Evolutionary conservation across 2,888 invertebrate species (phyloP).

Genomic region (Cyrtodaria siliqua): DNA sequence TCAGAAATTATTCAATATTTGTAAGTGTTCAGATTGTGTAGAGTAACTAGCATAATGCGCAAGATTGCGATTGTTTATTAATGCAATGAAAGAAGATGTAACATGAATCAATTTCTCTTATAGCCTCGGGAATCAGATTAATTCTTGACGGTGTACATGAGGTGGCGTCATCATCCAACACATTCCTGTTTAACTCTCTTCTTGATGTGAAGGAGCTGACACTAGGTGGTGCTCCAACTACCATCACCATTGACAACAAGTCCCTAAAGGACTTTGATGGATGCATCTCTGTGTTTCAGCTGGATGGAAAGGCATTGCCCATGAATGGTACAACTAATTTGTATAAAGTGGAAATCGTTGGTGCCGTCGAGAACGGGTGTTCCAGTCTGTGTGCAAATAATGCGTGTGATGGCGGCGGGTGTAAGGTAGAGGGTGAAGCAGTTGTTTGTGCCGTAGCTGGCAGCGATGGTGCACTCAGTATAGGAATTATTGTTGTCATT

Average conservation of each 20-base stretch:
- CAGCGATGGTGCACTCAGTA: conserved; percentile 94
- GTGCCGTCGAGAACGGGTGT: conserved; percentile 71
- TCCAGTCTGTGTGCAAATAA: conserved; percentile 70
- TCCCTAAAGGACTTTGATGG: conserved; percentile 91
- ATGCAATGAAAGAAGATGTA: too few species aligned
- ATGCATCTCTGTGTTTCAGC: conserved; percentile 94
- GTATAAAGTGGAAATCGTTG: conserved; percentile 78
- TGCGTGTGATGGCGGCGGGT: conserved; percentile 67
- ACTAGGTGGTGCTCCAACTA: conserved; percentile 88
- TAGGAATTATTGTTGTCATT: conserved; percentile 96
- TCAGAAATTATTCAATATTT: too few species aligned
- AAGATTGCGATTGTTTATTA: too few species aligned
- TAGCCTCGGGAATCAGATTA: conserved; percentile 82
- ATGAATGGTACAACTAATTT: conserved; percentile 92
- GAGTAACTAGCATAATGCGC: too few species aligned
- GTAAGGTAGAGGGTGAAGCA: conserved; percentile 69
- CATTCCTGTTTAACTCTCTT: conserved; percentile 97
- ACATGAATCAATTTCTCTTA: conserved; percentile 9
- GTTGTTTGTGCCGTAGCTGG: conserved; percentile 87
- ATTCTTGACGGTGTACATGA: conserved; percentile 89
- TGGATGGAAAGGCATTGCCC: conserved; percentile 96
- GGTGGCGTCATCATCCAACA: conserved; percentile 79
- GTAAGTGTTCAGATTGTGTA: too few species aligned
- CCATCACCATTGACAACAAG: conserved; percentile 52
- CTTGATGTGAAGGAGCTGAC: conserved; percentile 94